Conservation (phyloP, 30 jellyfish, hydroid and myxozoan genomes). For the Cassiopea xamachana region DNA sequence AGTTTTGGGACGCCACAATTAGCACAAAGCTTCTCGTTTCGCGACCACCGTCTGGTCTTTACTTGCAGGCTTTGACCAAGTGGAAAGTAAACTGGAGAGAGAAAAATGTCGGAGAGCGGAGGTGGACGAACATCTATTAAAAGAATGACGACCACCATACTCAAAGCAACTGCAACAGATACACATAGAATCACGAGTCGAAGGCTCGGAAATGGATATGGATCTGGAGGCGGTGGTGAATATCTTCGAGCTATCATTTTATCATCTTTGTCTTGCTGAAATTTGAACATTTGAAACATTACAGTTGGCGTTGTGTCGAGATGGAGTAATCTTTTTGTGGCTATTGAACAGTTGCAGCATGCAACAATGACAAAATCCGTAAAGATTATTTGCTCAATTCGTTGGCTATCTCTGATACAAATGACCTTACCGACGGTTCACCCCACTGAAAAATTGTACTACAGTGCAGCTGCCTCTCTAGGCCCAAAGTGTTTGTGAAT, state of each 20-base stretch:
- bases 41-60: constrained; percentile 98
- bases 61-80: constrained; percentile 96
- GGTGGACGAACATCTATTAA: constrained; percentile 99
- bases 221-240: constrained; percentile 99
- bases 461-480: constrained; percentile 52
- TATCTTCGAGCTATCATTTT: constrained; percentile 97
- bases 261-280: constrained; percentile 77
- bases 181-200: constrained; percentile 96
- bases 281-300: constrained; percentile 66
- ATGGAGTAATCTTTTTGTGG: neutral
- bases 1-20: constrained; percentile 96
- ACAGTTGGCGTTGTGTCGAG: neutral
- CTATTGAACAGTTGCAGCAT: neutral
- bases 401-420: constrained; percentile 11
- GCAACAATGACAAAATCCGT: neutral
- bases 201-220: constrained; percentile 97
- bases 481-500: constrained; percentile 69
- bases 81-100: constrained; percentile 96
- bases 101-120: constrained; percentile 95
- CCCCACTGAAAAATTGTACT: neutral
- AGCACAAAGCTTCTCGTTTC: constrained; percentile 88
- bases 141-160: constrained; percentile 96
- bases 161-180: constrained; percentile 98
- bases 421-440: constrained; percentile 4
- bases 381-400: neutral